phyloP scores from a whole-genome alignment of 2,797 vertebrate species.

The Platalea minor region DNA sequence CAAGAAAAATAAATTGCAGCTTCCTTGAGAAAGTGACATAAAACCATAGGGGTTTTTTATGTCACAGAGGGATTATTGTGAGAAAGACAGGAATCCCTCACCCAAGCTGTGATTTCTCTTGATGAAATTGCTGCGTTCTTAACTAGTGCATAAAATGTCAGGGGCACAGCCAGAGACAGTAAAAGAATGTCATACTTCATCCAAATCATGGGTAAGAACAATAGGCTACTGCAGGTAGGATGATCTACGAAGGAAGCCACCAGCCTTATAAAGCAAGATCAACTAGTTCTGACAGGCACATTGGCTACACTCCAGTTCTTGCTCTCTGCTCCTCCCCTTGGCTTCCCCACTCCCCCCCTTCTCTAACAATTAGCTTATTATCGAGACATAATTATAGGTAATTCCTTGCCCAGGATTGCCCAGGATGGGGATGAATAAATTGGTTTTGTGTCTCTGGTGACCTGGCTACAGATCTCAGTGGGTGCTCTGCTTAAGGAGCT shows the following conservation, averaged over 20 bases:
- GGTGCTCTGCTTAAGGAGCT: neutral
- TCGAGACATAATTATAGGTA: neutral
- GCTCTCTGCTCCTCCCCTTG: neutral
- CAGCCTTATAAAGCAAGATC: neutral
- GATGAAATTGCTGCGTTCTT: neutral
- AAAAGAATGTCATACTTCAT: neutral
- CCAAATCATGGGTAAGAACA: neutral
- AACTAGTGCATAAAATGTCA: neutral
- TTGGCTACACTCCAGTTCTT: neutral
- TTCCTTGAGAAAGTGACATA: neutral
- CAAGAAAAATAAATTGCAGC: neutral
- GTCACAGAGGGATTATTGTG: neutral
- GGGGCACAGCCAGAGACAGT: neutral
- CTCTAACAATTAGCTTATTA: neutral
- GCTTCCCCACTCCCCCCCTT: neutral
- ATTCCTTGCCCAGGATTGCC: neutral
- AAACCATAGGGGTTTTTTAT: neutral
- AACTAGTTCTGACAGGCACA: rapidly evolving
- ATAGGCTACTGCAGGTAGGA: neutral
- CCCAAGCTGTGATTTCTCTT: neutral
- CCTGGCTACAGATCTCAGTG: neutral
- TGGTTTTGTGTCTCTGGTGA: neutral
- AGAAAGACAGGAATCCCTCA: neutral
- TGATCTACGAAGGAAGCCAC: neutral
- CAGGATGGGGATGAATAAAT: neutral